Evolutionary conservation across 2,888 invertebrate species (phyloP), one percentile per base, ranked within the genome.

Genomic region (Trachelus tabidus): DNA sequence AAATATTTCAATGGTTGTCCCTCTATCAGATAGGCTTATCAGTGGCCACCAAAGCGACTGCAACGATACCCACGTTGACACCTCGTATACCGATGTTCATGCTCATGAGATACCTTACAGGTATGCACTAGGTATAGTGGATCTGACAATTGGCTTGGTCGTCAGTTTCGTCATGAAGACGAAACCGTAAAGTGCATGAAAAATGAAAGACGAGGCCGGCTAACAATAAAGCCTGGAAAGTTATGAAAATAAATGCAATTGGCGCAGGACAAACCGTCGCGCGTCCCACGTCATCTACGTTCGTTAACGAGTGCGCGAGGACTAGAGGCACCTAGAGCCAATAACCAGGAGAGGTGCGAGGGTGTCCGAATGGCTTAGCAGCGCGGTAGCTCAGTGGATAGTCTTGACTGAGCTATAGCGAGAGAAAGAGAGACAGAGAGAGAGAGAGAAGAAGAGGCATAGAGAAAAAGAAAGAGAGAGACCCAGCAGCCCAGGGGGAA

Each of bases 381-480:
- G 56, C 56, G 23, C 56, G 56, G 56, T 56, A 56, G 15, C 23
- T 23, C 15, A 56, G 56, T 56, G 15, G 40, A 15, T 56, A 23
- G 56, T 23, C 56, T 56, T 23, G 73, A 73, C n/a, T n/a, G 9
- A 34, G n/a, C 35, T 34, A 12, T n/a, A 34, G 23, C 12, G 37
- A 3, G n/a, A 12, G 30, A 73, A 68, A 79, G 56, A 74, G 76
- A 74, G 69, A 69, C 35, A 73, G 74, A 74, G 69, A 69, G 73
- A 73, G 74, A 73, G 12, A 73, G 34, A 34, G 73, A 73, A 74
- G 23, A 34, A 74, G 34, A 15, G 69, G 68, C n/a, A 56, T 0
- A 74, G 35, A 74, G 33, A 71, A 12, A 56, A 9, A 73, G 68
- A 80, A 37, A 75, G 77, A 75, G 68, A 69, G 74, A 74, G 74